Base-by-base conservation (phyloP, 2,113 vertebrate genomes). In the Alectura lathami region DNA sequence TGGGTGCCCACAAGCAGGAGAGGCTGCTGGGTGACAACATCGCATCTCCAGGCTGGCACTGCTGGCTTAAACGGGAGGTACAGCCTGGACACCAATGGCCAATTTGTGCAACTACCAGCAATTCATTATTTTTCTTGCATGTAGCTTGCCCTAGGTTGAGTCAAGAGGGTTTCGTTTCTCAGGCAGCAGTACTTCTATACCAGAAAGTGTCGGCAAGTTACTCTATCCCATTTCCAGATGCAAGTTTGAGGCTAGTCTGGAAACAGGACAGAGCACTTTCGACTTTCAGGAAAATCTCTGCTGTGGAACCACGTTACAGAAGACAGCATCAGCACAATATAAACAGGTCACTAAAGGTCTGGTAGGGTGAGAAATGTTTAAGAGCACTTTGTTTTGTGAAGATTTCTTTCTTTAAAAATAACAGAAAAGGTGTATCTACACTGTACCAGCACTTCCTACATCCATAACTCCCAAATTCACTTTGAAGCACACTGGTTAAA, bases 381-480 rank as follows among this genome's bases (percentile, higher is more conserved):
- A 98, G 98, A 97, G 98, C 98, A 98, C 98, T 98, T 97, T 68
- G 95, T 94, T 96, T 94, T 88, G 57, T 88, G 75, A 96, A 93
- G 75, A 95, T 11, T 82, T 86, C 16, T 43, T 96, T 83, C 88
- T 82, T 86, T 81, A 72, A 94, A 95, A 96, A 72, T n/a, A 89
- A 88, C 67, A 96, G 56, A 76, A 51, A 56, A 94, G 62, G 92
- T 45, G 43, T 85, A 57, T 48, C 68, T 73, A 93, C 80, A 87
- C 87, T 70, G 86, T 88, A 95, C 93, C 95, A 64, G 50, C 77
- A 78, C 67, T 91, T 92, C 47, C 89, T 89, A 92, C 92, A 96
- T 93, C 96, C 75, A 26, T 84, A 94, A 88, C 20, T 51, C 30
- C 54, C 74, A 88, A 70, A 59, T 91, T 93, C 57, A 91, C 73